Base-by-base conservation (phyloP, 2,888 invertebrate species). In the Odontomyia ornata region DNA sequence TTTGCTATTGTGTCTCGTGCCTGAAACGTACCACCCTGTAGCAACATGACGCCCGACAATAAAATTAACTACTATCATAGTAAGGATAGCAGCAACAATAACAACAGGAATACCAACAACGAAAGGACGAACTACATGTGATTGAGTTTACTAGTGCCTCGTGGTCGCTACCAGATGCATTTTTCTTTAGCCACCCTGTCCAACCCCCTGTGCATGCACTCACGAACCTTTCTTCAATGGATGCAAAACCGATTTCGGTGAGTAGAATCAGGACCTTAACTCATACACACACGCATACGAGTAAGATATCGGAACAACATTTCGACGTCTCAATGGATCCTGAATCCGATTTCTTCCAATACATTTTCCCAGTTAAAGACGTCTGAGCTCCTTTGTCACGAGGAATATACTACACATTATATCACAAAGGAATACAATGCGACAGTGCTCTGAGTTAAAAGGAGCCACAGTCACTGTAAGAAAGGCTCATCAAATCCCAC, bases 1-100 rank as follows among this genome's bases (percentile, higher is more conserved):
- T 60, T 73, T 57, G 73, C 73, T 73, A 57, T 23, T 73, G 73
- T 73, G 73, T 73, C 73, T 69, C 69, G 69, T 69, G 69, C 69
- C 69, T 69, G 69, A 43, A 13, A 43, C 36, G 47, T 25, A 46
- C 23, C 47, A 21, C 69, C 69, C 69, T 69, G 69, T 69, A 69
- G 69, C 28, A 47, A 69, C 69, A 69, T 69, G 69, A 69, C 69
- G 47, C 69, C 69, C 47, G 69, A 69, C 69, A 69, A 69, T 69
- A 47, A 69, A 36, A 30, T 69, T 13, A 25, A 69, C 69, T 36
- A 36, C 36, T 67, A 30, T 30, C 25, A 18, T 21, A 21, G 65
- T 65, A 65, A 21, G 65, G 47, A 69, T 25, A 69, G 69, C 30
- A 69, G 46, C 30, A 69, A n/a, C 47, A 21, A 47, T 47, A 1